phyloP scores from a whole-genome alignment of 2,888 invertebrate genomes.

The Blastobasis adustella region DNA sequence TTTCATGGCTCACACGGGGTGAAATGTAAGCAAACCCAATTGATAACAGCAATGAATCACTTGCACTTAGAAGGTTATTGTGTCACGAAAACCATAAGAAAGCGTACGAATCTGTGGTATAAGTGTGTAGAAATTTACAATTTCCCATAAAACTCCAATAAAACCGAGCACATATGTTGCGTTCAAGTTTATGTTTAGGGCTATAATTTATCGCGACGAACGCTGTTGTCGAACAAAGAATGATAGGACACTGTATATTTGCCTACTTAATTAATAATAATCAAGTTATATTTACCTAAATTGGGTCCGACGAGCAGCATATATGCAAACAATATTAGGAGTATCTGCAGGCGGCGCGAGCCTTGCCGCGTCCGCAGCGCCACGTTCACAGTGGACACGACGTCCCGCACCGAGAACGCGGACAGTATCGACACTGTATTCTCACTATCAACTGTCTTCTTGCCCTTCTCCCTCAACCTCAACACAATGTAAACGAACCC shows the following conservation, averaged over 20 bases:
- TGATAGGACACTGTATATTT: slow-evolving; percentile 1
- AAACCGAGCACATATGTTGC: slow-evolving; percentile 36
- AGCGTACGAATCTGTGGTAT: slow-evolving; percentile 15
- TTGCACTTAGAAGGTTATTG: no score
- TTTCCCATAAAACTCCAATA: slow-evolving; percentile 48
- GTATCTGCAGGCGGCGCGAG: slow-evolving; percentile 52
- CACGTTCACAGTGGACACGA: slow-evolving; percentile 64
- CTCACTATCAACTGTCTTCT: slow-evolving; percentile 46
- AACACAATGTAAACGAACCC: slow-evolving; percentile 61
- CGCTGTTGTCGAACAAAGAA: not conserved
- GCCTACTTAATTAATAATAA: slow-evolving; percentile 2
- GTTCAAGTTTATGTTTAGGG: slow-evolving; percentile 25
- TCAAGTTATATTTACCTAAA: slow-evolving; percentile 46
- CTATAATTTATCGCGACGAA: not conserved
- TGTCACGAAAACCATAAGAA: no score
- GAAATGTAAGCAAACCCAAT: no score
- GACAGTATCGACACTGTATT: slow-evolving; percentile 37
- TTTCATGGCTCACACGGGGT: no score
- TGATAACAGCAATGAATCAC: no score
- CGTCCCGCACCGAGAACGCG: slow-evolving; percentile 51
- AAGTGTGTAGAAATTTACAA: slow-evolving; percentile 28
- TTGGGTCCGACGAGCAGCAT: slow-evolving; percentile 71
- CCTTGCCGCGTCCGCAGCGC: slow-evolving; percentile 52
- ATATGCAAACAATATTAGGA: slow-evolving; percentile 59
- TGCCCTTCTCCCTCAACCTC: slow-evolving; percentile 50